Percentiles rank a stretch among this genome's conserved stretches.
Evolutionary conservation across 2,113 vertebrate species (phyloP).

Genomic region (Microcebus lehilahytsara): DNA sequence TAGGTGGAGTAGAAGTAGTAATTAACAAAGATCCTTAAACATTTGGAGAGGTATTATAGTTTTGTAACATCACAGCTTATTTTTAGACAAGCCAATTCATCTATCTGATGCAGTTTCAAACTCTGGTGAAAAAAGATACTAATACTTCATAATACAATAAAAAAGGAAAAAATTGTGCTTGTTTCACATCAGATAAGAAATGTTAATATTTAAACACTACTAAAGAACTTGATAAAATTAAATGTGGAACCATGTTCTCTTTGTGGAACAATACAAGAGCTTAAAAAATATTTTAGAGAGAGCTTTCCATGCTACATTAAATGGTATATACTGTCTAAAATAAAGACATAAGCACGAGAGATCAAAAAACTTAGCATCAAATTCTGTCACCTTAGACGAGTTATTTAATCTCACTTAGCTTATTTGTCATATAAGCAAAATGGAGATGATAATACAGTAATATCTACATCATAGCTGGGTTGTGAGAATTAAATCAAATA

Average conservation of each 20-base stretch:
- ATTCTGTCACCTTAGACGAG: neutral
- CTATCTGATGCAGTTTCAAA: neutral
- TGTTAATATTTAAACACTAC: conserved; percentile 21
- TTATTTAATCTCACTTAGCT: neutral
- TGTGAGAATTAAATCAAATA: neutral
- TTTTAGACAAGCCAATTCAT: neutral
- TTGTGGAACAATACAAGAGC: neutral
- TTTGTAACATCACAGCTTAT: neutral
- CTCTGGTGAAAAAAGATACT: neutral
- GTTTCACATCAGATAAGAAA: neutral
- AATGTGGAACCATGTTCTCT: neutral
- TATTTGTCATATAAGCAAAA: neutral
- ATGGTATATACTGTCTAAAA: neutral
- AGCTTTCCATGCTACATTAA: neutral
- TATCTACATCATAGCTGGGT: neutral
- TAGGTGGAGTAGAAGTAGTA: neutral
- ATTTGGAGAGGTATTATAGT: neutral
- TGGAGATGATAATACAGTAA: neutral
- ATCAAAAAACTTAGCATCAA: neutral
- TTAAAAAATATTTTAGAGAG: neutral
- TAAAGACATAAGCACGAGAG: neutral
- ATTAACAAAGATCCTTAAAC: conserved; percentile 16
- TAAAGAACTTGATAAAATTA: conserved; percentile 4
- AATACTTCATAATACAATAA: neutral
- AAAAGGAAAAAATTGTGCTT: neutral